phyloP scores from a whole-genome alignment of 2,888 invertebrate species.

The Stenotaenia linearis region DNA sequence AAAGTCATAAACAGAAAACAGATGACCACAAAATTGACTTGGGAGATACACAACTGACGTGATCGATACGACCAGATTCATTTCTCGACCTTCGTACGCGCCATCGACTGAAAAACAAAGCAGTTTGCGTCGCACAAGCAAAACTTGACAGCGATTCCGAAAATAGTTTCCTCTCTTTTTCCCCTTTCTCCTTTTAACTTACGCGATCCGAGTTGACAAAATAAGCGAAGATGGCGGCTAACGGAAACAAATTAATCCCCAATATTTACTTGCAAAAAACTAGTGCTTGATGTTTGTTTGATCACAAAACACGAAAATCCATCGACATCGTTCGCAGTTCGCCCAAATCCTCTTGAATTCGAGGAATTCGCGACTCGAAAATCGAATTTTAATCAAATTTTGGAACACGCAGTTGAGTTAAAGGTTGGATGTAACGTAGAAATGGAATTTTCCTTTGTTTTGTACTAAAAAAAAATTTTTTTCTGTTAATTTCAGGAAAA shows the following conservation, averaged over 20 bases:
- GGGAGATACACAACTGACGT: background rate
- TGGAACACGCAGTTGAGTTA: too few relatives aligned
- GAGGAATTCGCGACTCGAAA: too few relatives aligned
- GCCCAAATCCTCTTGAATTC: background rate
- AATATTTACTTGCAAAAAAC: background rate
- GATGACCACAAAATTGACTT: background rate
- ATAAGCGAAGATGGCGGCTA: background rate
- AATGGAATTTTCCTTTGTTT: background rate
- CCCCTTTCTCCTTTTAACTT: background rate
- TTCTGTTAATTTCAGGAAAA: background rate
- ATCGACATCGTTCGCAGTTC: background rate
- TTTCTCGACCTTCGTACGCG: background rate
- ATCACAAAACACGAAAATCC: background rate
- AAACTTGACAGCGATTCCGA: background rate
- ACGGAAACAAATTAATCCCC: background rate
- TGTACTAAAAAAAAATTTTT: too few relatives aligned
- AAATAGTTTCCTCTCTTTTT: background rate
- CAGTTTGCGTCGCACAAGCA: background rate
- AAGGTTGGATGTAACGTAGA: too few relatives aligned
- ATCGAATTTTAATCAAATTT: too few relatives aligned
- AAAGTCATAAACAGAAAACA: background rate
- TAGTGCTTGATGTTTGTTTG: background rate
- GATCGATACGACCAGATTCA: background rate
- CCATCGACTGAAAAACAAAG: background rate
- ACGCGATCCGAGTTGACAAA: background rate